Evolutionary conservation across 1,140 invertebrate species (phyloP), one percentile per base, ranked within the genome.

Genomic region (Nasonia longicornis): DNA sequence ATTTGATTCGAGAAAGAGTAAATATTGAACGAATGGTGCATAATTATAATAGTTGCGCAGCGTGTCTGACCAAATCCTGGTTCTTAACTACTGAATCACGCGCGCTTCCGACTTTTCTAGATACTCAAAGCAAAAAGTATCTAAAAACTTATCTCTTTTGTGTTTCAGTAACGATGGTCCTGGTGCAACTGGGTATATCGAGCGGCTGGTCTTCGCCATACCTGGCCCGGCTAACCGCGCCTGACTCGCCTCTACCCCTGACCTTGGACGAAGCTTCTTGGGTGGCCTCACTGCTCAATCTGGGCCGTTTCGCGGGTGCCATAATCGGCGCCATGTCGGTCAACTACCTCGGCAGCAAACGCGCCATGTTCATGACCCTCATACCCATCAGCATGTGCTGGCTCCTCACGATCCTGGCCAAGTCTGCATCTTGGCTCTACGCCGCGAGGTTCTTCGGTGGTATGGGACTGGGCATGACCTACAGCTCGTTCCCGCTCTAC

Each of bases 401-500:
- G 93, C 84, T 94, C n/a, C 93, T 83, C 3, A 75, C 85, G 3
- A 84, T 84, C 7, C 0, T 85, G 0, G 91, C 92, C 1, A 85
- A 87, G 29, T 90, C 90, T 16, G 91, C 93, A 0, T 81, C 85
- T 0, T 91, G 91, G 69, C 88, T 94, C 4, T 94, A 94, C 85
- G 87, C 88, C 0, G 87, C 89, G 2, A 90, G 93, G 82, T 84
- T 92, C 4, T 89, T 93, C 71, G 90, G 92, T 1, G 95, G 95
- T 1, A 86, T 95, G 1, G 91, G 93, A 2, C 89, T 95, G 76
- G 95, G 95, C 0, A 93, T 94, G 31, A 91, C 93, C 2, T 95
- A 94, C 82, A 93, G 93, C 6, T 91, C 92, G 6, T 93, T 93
- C 2, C 94, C 94, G 0, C 92, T 95, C 86, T 95, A 94, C 83